Percentiles rank a stretch among this genome's conserved stretches.
Evolutionary conservation across 2,888 invertebrate genomes (phyloP).

Genomic region (Drosophila diplacantha): DNA sequence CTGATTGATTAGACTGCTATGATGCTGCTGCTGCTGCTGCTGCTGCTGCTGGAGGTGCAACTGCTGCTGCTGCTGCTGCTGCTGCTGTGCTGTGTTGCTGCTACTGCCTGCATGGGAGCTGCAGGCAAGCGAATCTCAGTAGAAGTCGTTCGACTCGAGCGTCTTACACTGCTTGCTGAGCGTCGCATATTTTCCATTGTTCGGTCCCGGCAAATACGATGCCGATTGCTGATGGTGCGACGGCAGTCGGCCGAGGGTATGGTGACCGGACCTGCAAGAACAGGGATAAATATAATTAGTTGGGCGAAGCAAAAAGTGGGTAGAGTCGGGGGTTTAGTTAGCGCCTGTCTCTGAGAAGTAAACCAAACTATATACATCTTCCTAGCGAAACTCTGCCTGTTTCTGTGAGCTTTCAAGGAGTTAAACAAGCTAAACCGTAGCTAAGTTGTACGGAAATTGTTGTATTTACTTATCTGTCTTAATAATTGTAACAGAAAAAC

Average conservation of each 20-base stretch:
- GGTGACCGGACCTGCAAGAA: constrained; percentile 77
- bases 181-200: constrained; percentile 94
- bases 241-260: constrained; percentile 83
- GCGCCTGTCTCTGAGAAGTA: neutral
- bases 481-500: neutral
- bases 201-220: constrained; percentile 80
- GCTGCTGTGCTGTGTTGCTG: constrained; percentile 70
- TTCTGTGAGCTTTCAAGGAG: neutral
- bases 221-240: constrained; percentile 78
- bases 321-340: neutral
- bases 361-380: neutral
- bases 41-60: constrained; percentile 38
- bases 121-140: constrained; percentile 88
- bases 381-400: neutral
- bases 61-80: constrained; percentile 29
- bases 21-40: constrained; percentile 50
- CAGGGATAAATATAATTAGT: neutral
- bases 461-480: neutral
- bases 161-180: constrained; percentile 97
- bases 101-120: constrained; percentile 79
- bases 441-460: too few relatives aligned
- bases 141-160: constrained; percentile 93
- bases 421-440: neutral
- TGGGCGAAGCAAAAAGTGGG: neutral
- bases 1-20: constrained; percentile 49